These are phyloP conservation scores for Melieria picta DNA, from an alignment of 2,888 invertebrate genomes.

Conservation along the genomic window DNA sequence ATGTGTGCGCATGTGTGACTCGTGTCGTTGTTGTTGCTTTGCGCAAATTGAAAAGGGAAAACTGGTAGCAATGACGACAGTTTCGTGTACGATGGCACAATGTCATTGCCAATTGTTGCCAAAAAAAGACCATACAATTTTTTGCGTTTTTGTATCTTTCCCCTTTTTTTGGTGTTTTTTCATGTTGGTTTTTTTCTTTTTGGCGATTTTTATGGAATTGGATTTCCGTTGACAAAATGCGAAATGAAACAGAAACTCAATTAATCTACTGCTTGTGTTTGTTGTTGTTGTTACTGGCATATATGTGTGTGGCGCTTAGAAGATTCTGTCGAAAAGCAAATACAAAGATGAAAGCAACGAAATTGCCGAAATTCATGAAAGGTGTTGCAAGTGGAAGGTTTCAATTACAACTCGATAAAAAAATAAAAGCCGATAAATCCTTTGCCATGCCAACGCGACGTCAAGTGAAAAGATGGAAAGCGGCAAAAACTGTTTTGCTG, in stretches of 20 bases:
- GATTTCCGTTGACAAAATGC: constrained; percentile 49
- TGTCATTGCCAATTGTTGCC: constrained; percentile 37
- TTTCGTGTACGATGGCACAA: too few species aligned
- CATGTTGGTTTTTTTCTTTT: too few species aligned
- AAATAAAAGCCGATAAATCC: too few species aligned
- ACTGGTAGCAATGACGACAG: constrained; percentile 40
- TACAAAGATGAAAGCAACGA: too few species aligned
- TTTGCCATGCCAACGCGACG: too few species aligned
- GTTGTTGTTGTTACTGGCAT: not conserved
- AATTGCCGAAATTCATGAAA: too few species aligned
- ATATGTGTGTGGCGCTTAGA: not conserved
- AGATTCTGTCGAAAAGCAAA: too few species aligned
- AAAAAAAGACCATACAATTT: constrained; percentile 54
- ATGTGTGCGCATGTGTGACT: not conserved
- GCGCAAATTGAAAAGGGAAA: constrained; percentile 47
- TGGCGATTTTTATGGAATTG: constrained; percentile 25
- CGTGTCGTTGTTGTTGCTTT: not conserved
- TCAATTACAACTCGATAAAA: too few species aligned
- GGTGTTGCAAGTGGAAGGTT: too few species aligned
- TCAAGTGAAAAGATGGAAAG: too few species aligned
- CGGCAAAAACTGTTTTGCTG: too few species aligned
- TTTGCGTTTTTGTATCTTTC: constrained; percentile 45
- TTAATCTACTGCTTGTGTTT: not conserved
- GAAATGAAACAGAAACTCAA: not conserved
- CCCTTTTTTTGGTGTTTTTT: too few species aligned